phyloP scores from a whole-genome alignment of 2,888 invertebrate genomes.

The Aleiodes testaceus region DNA sequence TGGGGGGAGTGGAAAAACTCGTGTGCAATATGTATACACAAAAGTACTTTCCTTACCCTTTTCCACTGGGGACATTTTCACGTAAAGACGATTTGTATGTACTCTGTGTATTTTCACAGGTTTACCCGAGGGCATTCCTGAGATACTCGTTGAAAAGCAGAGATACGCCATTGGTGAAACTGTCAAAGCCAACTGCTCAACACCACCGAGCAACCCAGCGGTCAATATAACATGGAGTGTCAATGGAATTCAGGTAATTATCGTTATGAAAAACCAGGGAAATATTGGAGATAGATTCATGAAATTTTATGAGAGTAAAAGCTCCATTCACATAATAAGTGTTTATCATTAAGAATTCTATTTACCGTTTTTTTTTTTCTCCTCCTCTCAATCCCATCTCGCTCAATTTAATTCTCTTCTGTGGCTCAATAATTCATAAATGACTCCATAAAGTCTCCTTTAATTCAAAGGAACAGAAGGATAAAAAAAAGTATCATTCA shows the following conservation, averaged over 20 bases:
- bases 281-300: not conserved
- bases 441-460: too few relatives aligned
- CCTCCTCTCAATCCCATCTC: too few relatives aligned
- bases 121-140: constrained; percentile 80
- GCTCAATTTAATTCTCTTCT: too few relatives aligned
- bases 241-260: constrained; percentile 75
- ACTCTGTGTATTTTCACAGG: constrained; percentile 74
- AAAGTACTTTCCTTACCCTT: constrained; percentile 22
- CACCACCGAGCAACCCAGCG: constrained; percentile 80
- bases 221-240: constrained; percentile 83
- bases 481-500: too few relatives aligned
- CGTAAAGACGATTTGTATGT: constrained; percentile 35
- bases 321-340: too few relatives aligned
- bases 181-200: constrained; percentile 80
- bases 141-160: constrained; percentile 79
- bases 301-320: too few relatives aligned
- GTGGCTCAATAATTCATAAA: too few relatives aligned
- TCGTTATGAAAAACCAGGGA: constrained; percentile 5
- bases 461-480: too few relatives aligned
- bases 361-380: too few relatives aligned
- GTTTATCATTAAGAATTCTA: too few relatives aligned
- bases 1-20: not conserved
- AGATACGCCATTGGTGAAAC: constrained; percentile 82
- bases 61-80: constrained; percentile 41
- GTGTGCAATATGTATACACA: constrained; percentile 11